A percentile compares a stretch with the other conserved stretches of the same genome.
Evolutionary conservation across 2,888 invertebrate species (phyloP).

Genomic region (Machimus atricapillus): DNA sequence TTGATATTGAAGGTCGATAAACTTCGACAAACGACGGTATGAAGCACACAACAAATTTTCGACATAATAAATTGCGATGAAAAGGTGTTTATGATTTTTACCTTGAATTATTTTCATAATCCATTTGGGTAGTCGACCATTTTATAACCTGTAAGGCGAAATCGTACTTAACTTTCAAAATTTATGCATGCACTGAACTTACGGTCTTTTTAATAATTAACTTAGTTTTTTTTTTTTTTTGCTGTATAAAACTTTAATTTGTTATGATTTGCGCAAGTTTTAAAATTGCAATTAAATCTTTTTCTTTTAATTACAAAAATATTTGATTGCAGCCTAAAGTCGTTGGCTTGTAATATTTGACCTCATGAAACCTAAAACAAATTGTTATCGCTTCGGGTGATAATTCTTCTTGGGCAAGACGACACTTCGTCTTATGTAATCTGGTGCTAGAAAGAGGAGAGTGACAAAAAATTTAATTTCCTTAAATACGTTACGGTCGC

Average conservation of each 20-base stretch:
- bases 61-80: not conserved
- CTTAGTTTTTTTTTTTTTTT: not conserved
- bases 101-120: not conserved
- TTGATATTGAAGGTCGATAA: not conserved
- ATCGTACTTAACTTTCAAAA: not conserved
- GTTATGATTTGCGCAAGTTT: not conserved
- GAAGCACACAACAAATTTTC: not conserved
- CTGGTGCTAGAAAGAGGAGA: not conserved
- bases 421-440: not conserved
- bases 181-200: not conserved
- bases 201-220: not conserved
- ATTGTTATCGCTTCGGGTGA: not conserved
- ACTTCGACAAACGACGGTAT: not conserved
- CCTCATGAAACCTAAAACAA: not conserved
- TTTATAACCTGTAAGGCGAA: not conserved
- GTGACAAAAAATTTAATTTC: not conserved
- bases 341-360: not conserved
- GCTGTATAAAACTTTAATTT: not conserved
- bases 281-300: not conserved
- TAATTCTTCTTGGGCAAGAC: not conserved
- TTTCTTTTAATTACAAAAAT: not conserved
- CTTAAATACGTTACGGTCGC: not conserved
- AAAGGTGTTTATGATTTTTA: not conserved
- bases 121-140: not conserved
- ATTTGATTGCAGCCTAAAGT: not conserved